phyloP scores from a whole-genome alignment of 2,888 invertebrate genomes.

The Cetonia aurata region DNA sequence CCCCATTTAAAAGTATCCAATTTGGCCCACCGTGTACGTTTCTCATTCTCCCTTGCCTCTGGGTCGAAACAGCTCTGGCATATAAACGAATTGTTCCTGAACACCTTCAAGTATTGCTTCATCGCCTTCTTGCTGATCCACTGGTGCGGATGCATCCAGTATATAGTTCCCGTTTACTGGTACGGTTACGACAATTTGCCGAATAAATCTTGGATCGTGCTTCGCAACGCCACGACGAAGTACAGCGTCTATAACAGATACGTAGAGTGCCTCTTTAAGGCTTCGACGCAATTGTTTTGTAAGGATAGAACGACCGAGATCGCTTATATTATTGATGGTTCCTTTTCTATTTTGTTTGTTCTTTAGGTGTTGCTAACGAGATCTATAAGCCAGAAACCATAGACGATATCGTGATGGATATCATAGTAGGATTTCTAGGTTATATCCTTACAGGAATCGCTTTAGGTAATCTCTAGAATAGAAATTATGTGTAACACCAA shows the following conservation, averaged over 20 bases:
- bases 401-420: slow-evolving; percentile 28
- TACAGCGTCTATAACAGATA: background rate
- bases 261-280: slow-evolving; percentile 26
- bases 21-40: too few species aligned
- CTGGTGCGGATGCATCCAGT: slow-evolving; percentile 39
- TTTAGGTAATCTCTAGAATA: slow-evolving; percentile 19
- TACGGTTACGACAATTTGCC: slow-evolving; percentile 2
- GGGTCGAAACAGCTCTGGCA: slow-evolving; percentile 11
- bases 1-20: too few species aligned
- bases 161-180: slow-evolving; percentile 29
- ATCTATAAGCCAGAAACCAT: slow-evolving; percentile 7
- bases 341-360: too few species aligned
- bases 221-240: background rate
- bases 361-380: slow-evolving; percentile 38
- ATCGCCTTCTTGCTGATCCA: slow-evolving; percentile 28
- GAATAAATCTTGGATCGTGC: slow-evolving; percentile 26
- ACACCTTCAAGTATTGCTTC: slow-evolving; percentile 21
- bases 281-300: slow-evolving; percentile 27
- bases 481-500: too few species aligned
- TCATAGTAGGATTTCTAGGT: slow-evolving; percentile 28
- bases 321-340: too few species aligned
- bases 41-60: background rate
- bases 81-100: slow-evolving; percentile 10
- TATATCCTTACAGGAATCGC: slow-evolving; percentile 31
- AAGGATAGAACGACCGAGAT: background rate